Conservation (phyloP, 1,140 invertebrate genomes). For the Euura lappo region DNA sequence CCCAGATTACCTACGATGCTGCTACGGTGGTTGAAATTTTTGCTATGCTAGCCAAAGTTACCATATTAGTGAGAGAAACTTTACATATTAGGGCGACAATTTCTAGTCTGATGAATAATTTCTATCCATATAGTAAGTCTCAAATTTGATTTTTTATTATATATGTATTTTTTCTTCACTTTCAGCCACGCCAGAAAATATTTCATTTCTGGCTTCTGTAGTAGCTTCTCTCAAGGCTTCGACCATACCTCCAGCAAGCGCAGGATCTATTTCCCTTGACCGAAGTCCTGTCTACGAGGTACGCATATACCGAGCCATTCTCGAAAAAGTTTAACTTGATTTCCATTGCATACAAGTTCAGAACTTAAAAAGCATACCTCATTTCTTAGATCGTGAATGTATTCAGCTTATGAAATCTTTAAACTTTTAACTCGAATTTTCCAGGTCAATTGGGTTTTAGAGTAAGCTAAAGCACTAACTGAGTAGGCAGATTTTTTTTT, state of each 20-base stretch:
- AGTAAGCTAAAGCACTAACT: not conserved
- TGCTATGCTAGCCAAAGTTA: too few species aligned
- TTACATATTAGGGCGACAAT: too few species aligned
- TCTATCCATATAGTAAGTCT: too few species aligned
- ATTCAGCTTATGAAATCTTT: not conserved
- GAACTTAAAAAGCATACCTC: not conserved
- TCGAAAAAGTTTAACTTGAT: not conserved
- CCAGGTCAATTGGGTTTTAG: not conserved
- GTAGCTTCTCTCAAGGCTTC: constrained; percentile 6
- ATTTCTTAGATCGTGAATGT: not conserved
- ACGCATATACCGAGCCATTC: not conserved
- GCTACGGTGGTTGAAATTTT: constrained; percentile 7
- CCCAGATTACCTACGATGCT: too few species aligned
- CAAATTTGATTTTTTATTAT: too few species aligned
- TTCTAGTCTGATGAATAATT: too few species aligned
- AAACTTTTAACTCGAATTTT: not conserved
- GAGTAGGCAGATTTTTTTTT: not conserved
- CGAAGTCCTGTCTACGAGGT: constrained; percentile 10
- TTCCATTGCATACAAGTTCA: not conserved
- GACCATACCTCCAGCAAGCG: not conserved
- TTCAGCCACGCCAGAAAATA: constrained; percentile 13
- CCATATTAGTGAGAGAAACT: too few species aligned
- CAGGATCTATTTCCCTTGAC: not conserved
- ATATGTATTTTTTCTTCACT: constrained; percentile 4
- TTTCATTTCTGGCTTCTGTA: constrained; percentile 8